Percentiles rank a stretch among this genome's conserved stretches.
Evolutionary conservation across 1,140 invertebrate genomes (phyloP).

Genomic region (Nylanderia fulva): DNA sequence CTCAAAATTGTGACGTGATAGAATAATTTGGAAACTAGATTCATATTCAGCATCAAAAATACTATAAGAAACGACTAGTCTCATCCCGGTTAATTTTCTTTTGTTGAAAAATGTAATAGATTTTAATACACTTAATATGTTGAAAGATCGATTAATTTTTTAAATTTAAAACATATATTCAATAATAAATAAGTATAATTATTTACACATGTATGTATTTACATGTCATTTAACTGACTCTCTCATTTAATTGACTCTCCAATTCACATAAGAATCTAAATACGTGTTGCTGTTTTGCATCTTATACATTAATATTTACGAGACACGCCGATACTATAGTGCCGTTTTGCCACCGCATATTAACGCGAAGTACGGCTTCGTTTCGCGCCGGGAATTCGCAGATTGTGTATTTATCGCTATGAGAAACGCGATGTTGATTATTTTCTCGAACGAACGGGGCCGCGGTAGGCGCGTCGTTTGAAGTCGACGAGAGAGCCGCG

Average conservation of each 20-base stretch:
- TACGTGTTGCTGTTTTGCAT: not conserved
- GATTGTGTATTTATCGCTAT: constrained; percentile 1
- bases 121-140: no score
- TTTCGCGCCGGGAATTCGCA: constrained; percentile 16
- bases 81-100: no score
- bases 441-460: constrained; percentile 47
- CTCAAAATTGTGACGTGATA: no score
- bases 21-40: no score
- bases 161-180: not conserved
- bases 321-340: not conserved
- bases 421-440: constrained; percentile 45
- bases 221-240: not conserved
- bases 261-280: not conserved
- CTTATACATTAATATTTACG: constrained; percentile 27
- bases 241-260: not conserved
- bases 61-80: no score
- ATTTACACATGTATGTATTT: no score
- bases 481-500: constrained; percentile 65
- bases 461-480: constrained; percentile 63
- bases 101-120: no score
- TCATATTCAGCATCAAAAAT: no score
- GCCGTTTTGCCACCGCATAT: not conserved
- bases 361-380: constrained; percentile 26
- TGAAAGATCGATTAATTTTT: not conserved
- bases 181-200: not conserved